Percentiles rank a stretch among this genome's conserved stretches.
These are phyloP conservation scores for Reticulitermes lucifugus DNA, from an alignment of 2,888 invertebrate species.

Conservation along the genomic window DNA sequence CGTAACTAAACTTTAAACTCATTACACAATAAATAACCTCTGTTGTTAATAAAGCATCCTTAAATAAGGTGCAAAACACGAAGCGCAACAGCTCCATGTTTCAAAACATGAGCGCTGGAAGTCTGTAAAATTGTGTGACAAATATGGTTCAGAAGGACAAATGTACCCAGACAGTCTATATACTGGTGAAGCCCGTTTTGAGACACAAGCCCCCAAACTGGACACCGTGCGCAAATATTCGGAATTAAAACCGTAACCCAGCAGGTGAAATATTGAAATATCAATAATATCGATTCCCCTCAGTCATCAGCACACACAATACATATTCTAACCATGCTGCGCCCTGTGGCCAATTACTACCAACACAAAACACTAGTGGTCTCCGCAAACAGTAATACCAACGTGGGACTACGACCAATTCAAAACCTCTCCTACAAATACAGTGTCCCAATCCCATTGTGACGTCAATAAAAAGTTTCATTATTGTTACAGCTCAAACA, in stretches of 20 bases:
- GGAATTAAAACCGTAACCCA: neutral
- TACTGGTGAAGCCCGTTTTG: no score
- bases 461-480: neutral
- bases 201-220: neutral
- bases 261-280: neutral
- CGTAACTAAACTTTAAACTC: no score
- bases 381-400: neutral
- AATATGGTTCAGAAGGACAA: no score
- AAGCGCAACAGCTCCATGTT: no score
- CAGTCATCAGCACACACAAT: neutral
- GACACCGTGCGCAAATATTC: neutral
- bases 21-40: no score
- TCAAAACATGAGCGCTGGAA: no score
- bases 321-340: neutral
- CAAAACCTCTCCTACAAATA: no score
- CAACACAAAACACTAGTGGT: neutral
- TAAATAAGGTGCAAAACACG: no score
- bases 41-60: no score
- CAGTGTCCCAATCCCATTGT: neutral
- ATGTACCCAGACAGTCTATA: no score
- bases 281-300: neutral
- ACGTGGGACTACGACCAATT: neutral
- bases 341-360: neutral
- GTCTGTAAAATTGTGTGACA: no score
- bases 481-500: neutral